Percentiles rank a stretch among this genome's conserved stretches.
These are phyloP conservation scores for Stenodera caucasica DNA, from an alignment of 2,888 invertebrate species.

Conservation along the genomic window DNA sequence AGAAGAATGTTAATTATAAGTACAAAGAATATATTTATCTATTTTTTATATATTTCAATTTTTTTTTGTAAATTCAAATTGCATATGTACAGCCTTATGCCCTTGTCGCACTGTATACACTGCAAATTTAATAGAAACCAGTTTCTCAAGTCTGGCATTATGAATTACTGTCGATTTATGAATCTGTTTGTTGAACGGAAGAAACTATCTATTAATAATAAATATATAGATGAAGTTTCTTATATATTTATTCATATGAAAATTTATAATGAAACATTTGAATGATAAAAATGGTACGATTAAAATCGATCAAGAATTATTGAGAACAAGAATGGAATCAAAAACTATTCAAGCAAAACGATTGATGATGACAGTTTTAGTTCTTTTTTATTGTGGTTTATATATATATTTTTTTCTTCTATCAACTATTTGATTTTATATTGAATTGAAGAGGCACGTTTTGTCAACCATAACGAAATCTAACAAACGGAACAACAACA, in stretches of 20 bases:
- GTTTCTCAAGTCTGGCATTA: conserved; percentile 4
- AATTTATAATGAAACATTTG: neutral
- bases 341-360: conserved; percentile 1
- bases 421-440: neutral
- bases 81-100: neutral
- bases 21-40: too few species aligned
- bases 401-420: neutral
- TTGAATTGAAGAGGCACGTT: neutral
- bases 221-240: too few species aligned
- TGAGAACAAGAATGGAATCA: neutral
- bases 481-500: neutral
- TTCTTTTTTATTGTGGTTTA: neutral
- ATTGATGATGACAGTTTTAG: neutral
- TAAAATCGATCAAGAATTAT: neutral
- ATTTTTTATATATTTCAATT: neutral
- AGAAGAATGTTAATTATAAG: conserved; percentile 4
- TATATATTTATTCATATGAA: too few species aligned
- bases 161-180: conserved; percentile 7
- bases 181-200: conserved; percentile 1
- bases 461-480: neutral
- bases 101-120: neutral
- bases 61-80: neutral
- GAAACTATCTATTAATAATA: neutral
- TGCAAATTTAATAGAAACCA: conserved; percentile 5
- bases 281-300: neutral